Evolutionary conservation across 2,113 vertebrate genomes (phyloP), one percentile per base, ranked within the genome.

Genomic region (Cebus imitator): DNA sequence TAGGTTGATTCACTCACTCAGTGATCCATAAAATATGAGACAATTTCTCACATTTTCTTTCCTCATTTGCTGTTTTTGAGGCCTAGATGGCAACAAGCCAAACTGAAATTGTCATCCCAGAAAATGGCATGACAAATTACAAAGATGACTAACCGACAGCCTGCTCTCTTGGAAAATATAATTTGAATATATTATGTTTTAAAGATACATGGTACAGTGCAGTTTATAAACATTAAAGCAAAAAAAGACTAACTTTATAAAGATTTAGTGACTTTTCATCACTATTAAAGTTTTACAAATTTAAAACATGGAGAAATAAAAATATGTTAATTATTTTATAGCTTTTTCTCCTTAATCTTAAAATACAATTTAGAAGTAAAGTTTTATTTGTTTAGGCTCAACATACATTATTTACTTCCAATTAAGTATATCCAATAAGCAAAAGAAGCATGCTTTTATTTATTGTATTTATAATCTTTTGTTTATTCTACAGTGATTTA

Each of bases 71-170:
- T 37, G 96, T 99, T 95, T 98, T 99, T 55, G 99, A 99, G 97
- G 98, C 98, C 35, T 98, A 99, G 97, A 99, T 99, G 99, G 98
- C 96, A 1, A 98, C 99, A 68, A 99, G 98, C 96, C 99, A 99
- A 30, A 97, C 98, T 32, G 99, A 99, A 98, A 99, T 98, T 98
- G 99, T 99, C 94, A 99, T 99, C 98, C 99, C 99, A 58, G 98
- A 8, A 98, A 98, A 97, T 99, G 99, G 99, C 99, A 99, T 96
- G 99, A 99, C 92, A 99, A 99, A 98, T 99, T 99, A 98, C 99
- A 99, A 98, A 99, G 99, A 96, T 97, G 99, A 96, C 96, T 99
- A 98, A 97, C 97, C 61, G 98, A 99, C 98, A 99, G 99, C 91
- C 99, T 99, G 9, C 98, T 99, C 95, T 99, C 99, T 97, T 99